Percentiles rank a stretch among this genome's conserved stretches.
Conservation (phyloP, 1,140 invertebrate species). For the Notospermus geniculatus region DNA sequence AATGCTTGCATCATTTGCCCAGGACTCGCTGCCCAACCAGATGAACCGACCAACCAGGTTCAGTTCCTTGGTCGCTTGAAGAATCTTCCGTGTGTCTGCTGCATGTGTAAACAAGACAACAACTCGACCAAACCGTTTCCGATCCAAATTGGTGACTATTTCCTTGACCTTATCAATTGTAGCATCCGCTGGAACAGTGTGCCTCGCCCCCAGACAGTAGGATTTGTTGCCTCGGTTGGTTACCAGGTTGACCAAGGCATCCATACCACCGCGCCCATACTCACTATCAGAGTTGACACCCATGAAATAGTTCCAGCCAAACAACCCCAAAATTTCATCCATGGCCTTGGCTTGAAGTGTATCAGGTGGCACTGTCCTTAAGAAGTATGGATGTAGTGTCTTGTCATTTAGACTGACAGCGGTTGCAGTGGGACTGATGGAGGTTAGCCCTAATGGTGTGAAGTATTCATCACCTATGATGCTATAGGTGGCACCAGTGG, state of each 20-base stretch:
- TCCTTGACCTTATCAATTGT: slow-evolving; percentile 34
- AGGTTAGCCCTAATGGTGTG: slow-evolving; percentile 34
- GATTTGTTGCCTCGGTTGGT: slow-evolving; percentile 21
- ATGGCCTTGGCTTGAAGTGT: slow-evolving; percentile 73
- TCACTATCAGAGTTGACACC: slow-evolving; percentile 69
- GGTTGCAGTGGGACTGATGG: slow-evolving; percentile 76
- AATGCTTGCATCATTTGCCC: slow-evolving; percentile 70
- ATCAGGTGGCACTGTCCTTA: slow-evolving; percentile 68
- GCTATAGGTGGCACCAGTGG: slow-evolving; percentile 40
- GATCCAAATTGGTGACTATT: slow-evolving; percentile 63
- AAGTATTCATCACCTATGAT: slow-evolving; percentile 36
- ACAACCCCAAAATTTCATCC: slow-evolving; percentile 65
- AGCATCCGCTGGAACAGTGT: slow-evolving; percentile 31
- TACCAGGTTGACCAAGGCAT: slow-evolving; percentile 35
- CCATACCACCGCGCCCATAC: slow-evolving; percentile 63
- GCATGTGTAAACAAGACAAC: slow-evolving; percentile 72
- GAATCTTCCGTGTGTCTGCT: slow-evolving; percentile 65
- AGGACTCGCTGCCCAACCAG: slow-evolving; percentile 76
- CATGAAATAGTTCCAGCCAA: slow-evolving; percentile 70
- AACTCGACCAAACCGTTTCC: slow-evolving; percentile 63
- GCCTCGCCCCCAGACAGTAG: slow-evolving; percentile 26
- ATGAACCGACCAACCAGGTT: slow-evolving; percentile 60
- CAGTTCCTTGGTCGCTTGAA: slow-evolving; percentile 58
- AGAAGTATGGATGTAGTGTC: slow-evolving; percentile 68
- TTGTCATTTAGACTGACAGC: slow-evolving; percentile 62